phyloP scores from a whole-genome alignment of 1,140 invertebrate species.

The Cyphomyrmex costatus region DNA sequence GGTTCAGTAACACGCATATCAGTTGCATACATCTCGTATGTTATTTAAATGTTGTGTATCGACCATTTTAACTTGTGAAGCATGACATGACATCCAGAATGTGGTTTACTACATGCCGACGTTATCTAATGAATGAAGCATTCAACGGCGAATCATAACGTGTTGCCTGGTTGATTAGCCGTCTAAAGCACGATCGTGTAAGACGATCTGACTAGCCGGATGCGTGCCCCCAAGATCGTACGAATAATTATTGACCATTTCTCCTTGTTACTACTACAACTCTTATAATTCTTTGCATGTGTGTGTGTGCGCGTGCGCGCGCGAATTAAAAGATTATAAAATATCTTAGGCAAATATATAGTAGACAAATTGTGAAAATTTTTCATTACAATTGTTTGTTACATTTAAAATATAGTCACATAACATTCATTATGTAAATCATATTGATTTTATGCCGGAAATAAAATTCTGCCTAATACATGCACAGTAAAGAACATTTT shows the following conservation, averaged over 20 bases:
- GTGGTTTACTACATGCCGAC: constrained; percentile 72
- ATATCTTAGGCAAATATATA: not conserved
- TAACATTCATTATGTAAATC: not conserved
- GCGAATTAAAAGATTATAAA: not conserved
- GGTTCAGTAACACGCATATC: constrained; percentile 20
- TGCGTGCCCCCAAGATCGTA: constrained; percentile 28
- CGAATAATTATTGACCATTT: constrained; percentile 35
- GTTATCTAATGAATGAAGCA: constrained; percentile 79
- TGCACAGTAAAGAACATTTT: too few species aligned
- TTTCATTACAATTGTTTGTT: not conserved
- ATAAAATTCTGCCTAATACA: not conserved
- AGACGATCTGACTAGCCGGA: constrained; percentile 20
- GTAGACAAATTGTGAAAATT: not conserved
- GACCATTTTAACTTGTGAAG: constrained; percentile 41
- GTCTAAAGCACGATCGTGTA: constrained; percentile 42
- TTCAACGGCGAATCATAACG: constrained; percentile 66
- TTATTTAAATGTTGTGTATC: constrained; percentile 42
- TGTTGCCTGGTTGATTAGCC: constrained; percentile 41
- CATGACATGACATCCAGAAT: constrained; percentile 70
- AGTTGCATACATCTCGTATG: not conserved
- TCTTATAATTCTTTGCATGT: not conserved
- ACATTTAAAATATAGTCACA: not conserved
- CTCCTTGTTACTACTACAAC: not conserved
- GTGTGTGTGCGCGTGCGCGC: too few species aligned
- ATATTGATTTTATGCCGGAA: constrained; percentile 9